phyloP scores from a whole-genome alignment of 2,888 invertebrate species.

The Dynastes maya region DNA sequence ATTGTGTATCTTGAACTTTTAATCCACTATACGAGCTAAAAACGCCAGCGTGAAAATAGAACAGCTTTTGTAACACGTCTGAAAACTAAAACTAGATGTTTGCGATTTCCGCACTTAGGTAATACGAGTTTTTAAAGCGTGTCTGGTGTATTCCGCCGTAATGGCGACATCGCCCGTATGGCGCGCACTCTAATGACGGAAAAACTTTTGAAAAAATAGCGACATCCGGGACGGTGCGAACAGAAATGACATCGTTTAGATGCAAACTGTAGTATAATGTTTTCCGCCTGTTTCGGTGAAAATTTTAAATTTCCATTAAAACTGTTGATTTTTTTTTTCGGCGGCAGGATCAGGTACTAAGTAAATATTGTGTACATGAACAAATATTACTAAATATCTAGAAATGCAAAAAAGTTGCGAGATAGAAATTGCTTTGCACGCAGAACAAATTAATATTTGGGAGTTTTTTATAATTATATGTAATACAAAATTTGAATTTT shows the following conservation, averaged over 20 bases:
- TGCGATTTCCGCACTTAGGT: constrained; percentile 19
- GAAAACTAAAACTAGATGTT: constrained; percentile 24
- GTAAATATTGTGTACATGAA: no score
- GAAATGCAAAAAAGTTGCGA: no score
- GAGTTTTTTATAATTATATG: no score
- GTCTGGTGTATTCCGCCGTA: constrained; percentile 5
- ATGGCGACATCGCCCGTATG: not conserved
- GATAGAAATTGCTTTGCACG: no score
- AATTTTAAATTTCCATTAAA: constrained; percentile 35
- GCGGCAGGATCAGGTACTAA: no score
- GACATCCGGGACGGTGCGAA: constrained; percentile 22
- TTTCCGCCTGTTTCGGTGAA: constrained; percentile 24
- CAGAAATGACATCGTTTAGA: constrained; percentile 35
- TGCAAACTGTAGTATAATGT: constrained; percentile 27
- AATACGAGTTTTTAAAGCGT: constrained; percentile 29
- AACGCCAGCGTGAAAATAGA: not conserved
- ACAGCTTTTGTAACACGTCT: not conserved
- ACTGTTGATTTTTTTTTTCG: constrained; percentile 8
- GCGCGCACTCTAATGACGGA: constrained; percentile 16
- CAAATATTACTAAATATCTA: no score
- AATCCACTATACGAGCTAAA: not conserved
- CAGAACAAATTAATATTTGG: no score
- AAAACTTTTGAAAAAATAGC: constrained; percentile 32
- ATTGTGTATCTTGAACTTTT: constrained; percentile 8
- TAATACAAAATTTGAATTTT: no score